Conservation (phyloP, 2,113 vertebrate species). For the Formicarius rufipectus region DNA sequence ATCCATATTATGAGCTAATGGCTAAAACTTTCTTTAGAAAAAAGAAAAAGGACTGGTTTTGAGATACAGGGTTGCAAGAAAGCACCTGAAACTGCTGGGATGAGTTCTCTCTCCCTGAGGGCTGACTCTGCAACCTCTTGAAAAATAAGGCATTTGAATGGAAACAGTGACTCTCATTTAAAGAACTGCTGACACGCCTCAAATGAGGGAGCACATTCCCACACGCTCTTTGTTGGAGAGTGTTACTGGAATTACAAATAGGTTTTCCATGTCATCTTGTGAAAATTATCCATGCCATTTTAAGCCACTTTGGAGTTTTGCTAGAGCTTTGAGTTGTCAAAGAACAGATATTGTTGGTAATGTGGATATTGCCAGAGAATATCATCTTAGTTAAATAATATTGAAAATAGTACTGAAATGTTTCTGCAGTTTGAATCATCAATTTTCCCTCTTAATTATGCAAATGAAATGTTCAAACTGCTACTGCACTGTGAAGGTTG, state of each 20-base stretch:
- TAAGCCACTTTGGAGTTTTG: background rate
- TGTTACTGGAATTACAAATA: conserved; percentile 19
- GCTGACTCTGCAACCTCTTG: conserved; percentile 20
- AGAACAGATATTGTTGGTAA: background rate
- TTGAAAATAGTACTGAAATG: background rate
- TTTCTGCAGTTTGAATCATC: background rate
- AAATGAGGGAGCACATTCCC: conserved; percentile 30
- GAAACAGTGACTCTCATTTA: conserved; percentile 11
- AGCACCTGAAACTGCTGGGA: conserved; percentile 28
- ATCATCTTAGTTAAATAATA: background rate
- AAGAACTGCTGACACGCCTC: background rate
- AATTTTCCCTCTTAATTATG: background rate
- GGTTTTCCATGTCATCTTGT: conserved; percentile 38
- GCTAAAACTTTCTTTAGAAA: conserved; percentile 14
- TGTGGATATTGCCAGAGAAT: background rate
- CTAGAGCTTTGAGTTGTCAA: background rate
- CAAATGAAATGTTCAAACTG: background rate
- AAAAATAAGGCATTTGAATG: conserved; percentile 33
- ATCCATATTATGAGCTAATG: conserved; percentile 59
- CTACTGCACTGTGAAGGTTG: background rate
- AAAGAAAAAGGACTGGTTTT: background rate
- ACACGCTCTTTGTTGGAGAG: conserved; percentile 35
- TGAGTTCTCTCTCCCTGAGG: conserved; percentile 9
- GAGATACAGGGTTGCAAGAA: conserved; percentile 9
- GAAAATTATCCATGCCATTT: conserved; percentile 17